Evolutionary conservation across 2,797 vertebrate species (phyloP), one percentile per base, ranked within the genome.

Genomic region (Sebastes cheni): DNA sequence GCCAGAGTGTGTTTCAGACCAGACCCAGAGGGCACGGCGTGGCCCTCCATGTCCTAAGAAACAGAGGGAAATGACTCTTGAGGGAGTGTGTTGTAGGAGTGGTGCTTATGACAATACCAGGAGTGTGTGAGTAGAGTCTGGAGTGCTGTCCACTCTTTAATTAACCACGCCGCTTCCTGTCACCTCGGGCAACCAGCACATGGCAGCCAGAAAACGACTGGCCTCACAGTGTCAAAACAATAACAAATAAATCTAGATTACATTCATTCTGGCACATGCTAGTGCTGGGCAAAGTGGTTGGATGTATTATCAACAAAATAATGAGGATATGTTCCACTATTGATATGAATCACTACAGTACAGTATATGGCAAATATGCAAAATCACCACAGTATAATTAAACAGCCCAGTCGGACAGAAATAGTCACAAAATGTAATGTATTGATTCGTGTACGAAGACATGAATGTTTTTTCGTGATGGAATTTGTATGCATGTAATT

Each of bases 81-180:
- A 93, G 87, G 79, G 85, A 92, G 86, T 85, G 88, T 87, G 90
- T 84, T 59, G 86, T 73, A 86, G 55, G 83, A 93, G 91, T 91
- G 93, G 92, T 91, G 88, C 93, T 92, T 79, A 80, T 87, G 90
- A 94, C 91, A 93, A 93, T 86, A 58, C 77, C 86, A 91, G 87
- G 83, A 89, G 90, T 81, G 90, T 86, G 81, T 87, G 84, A 92
- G 91, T 91, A 86, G 77, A 85, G 83, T 80, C 78, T 92, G 81
- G 88, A 93, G 91, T 77, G 92, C 83, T 86, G 92, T 93, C 92
- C 92, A 90, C 88, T 91, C 88, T 90, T 93, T 92, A 93, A 95
- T 93, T 93, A 93, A 85, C 84, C 79, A 72, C 70, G 67, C 81
- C 6, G 75, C 83, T 85, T 92, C 86, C 88, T 90, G 87, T 91